Evolutionary conservation across 2,797 vertebrate genomes (phyloP), one percentile per base, ranked within the genome.

Genomic region (Chelon auratus): DNA sequence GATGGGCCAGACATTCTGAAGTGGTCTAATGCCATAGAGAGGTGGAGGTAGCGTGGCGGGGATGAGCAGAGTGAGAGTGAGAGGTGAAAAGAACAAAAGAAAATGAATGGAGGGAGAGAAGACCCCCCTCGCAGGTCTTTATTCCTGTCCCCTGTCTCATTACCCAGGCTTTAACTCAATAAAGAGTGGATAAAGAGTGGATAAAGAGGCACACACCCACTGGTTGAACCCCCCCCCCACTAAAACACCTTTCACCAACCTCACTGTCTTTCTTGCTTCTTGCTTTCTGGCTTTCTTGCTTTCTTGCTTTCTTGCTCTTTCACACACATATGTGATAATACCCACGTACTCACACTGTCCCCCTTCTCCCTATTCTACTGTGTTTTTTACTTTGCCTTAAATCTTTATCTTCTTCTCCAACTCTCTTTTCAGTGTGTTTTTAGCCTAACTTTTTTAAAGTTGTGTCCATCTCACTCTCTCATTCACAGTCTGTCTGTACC

Each of bases 101-200:
- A 82, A 84, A 88, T 82, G 80, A 87, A 89, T 62, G 77, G 72
- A 84, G 78, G 66, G 74, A 83, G 83, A 80, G 78, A 80, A 78
- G 80, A 88, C 82, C 84, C 83, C 86, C 82, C 80, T 83, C 36
- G 15, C 83, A 91, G 88, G 84, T 88, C 89, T 91, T 83, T 82
- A 82, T 85, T 91, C 83, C 84, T 65, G 88, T 91, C 88, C 90
- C 87, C 85, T 56, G 88, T 90, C 90, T 93, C 92, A 93, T 94
- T 93, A 93, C 75, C 67, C 47, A 76, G 89, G 89, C 85, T 90
- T 89, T 93, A 87, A 91, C 91, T 94, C 91, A 91, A 91, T 91
- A 91, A 92, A 90, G 88, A 91, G 85, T 89, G 90, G 91, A 92
- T 94, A 89, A 90, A 89, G 87, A 89, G 83, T 85, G 90, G 91